A percentile compares a stretch with the other conserved stretches of the same genome.
These are phyloP conservation scores for Apus apus DNA, from an alignment of 2,113 vertebrate genomes.

Conservation along the genomic window DNA sequence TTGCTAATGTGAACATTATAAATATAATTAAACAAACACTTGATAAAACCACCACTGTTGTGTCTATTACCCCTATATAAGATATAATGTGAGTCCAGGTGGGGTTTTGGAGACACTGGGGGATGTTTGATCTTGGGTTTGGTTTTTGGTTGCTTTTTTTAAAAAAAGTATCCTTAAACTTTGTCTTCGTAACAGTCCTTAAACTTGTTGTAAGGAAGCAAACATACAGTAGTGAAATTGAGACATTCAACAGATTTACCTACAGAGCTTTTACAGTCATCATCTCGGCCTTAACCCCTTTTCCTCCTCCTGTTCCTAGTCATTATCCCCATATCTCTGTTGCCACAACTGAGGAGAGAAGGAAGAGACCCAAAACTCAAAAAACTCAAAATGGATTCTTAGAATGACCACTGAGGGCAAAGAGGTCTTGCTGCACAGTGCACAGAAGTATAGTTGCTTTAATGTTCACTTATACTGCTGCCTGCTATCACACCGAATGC, in stretches of 20 bases:
- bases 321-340: neutral
- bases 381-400: neutral
- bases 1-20: slow-evolving; percentile 60
- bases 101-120: neutral
- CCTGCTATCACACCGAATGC: neutral
- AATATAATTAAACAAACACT: slow-evolving; percentile 38
- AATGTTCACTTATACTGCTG: neutral
- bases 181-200: neutral
- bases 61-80: neutral
- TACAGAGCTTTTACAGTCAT: neutral
- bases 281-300: neutral
- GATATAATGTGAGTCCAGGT: neutral
- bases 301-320: neutral
- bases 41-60: neutral
- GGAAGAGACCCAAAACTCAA: neutral
- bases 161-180: neutral
- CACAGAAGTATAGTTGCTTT: neutral
- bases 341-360: neutral
- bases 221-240: neutral
- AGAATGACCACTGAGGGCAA: neutral
- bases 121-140: neutral
- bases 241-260: neutral
- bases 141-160: neutral
- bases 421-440: neutral
- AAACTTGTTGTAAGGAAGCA: neutral